Evolutionary conservation across 2,113 vertebrate genomes (phyloP), one percentile per base, ranked within the genome.

Genomic region (Poeciliopsis prolifica): DNA sequence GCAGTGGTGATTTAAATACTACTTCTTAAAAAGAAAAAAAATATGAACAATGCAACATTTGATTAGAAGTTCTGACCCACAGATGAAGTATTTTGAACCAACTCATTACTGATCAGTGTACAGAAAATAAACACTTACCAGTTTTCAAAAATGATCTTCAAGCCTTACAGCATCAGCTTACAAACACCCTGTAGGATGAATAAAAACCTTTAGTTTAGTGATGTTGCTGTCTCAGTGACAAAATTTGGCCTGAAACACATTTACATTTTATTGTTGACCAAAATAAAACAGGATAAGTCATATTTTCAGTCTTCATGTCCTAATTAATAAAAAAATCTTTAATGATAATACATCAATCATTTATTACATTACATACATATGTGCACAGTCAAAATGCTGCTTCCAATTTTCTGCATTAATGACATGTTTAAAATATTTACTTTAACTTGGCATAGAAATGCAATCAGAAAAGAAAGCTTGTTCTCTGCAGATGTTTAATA

Each of bases 401-500:
- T 60, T 64, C 42, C 63, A 28, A 40, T 28, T 64, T 58, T 75
- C 31, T 64, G 22, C 22, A 79, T 33, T 70, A 54, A 64, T 68
- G 74, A 83, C 63, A 63, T 48, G 61, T 61, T 80, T 61, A 63
- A 40, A 64, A 4, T 26, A 79, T 72, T 62, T 71, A 44, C 28
- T 84, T 24, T 40, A 24, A 58, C 22, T 9, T 79, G 72, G 63
- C 29, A 72, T 69, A 83, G 85, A 79, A 54, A 67, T 61, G 69
- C 61, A 73, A 54, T 72, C 69, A 74, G 71, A 70, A 79, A 74
- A 78, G 83, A 80, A 60, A 44, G 35, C 69, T 12, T n/a, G 62
- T 24, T 15, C 31, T 76, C 37, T 64, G 19, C 76, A 65, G 72
- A 51, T 37, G 8, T 85, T 22, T 3, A 76, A 74, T 88, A 92